A percentile compares a stretch with the other conserved stretches of the same genome.
phyloP scores from a whole-genome alignment of 2,797 vertebrate species.

The Cichlasoma orientale region DNA sequence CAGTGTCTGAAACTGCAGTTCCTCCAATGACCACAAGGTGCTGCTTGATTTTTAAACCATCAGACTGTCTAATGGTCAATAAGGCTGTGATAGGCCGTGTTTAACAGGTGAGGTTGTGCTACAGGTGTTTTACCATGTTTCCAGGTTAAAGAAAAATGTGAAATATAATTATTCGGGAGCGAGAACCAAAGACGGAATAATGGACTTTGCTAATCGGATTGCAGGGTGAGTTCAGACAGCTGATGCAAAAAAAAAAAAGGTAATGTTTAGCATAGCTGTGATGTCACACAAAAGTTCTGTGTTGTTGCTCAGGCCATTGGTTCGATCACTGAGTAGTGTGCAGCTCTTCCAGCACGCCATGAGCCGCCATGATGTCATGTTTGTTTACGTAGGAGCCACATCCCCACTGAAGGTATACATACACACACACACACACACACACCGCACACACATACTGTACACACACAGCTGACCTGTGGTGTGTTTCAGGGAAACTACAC shows the following conservation, averaged over 20 bases:
- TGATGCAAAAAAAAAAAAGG: neutral
- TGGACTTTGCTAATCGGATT: constrained; percentile 92
- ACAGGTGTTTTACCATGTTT: neutral
- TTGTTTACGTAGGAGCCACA: constrained; percentile 91
- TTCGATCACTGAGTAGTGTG: constrained; percentile 86
- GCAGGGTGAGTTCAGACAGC: constrained; percentile 81
- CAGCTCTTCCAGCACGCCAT: constrained; percentile 92
- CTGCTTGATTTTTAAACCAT: neutral
- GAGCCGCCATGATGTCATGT: constrained; percentile 86
- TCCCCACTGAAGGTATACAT: constrained; percentile 88
- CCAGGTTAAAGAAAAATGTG: constrained; percentile 88
- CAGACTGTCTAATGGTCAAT: neutral
- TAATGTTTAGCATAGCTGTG: neutral
- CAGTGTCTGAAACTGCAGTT: neutral
- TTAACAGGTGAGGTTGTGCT: neutral
- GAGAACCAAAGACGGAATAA: constrained; percentile 90
- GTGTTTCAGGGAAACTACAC: constrained; percentile 87
- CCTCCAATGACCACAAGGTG: neutral
- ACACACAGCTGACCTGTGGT: neutral
- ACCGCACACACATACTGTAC: neutral
- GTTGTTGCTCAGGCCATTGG: constrained; percentile 80
- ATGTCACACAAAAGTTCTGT: neutral
- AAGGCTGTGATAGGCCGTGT: neutral
- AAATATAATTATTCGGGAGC: constrained; percentile 90
- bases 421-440: neutral